phyloP scores from a whole-genome alignment of 2,797 vertebrate genomes.

The Chiloscyllium punctatum region DNA sequence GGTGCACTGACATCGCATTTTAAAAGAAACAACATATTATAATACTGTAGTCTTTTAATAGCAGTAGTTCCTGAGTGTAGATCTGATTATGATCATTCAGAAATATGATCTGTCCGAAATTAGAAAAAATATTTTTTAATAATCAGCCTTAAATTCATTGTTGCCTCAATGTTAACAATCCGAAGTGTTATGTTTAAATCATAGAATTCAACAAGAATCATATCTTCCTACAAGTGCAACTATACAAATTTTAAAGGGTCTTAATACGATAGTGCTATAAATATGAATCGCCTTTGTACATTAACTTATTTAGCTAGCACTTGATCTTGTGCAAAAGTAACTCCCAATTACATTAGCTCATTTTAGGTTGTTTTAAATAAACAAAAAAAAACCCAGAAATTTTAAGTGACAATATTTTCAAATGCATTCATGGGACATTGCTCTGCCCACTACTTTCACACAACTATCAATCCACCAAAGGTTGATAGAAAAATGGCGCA shows the following conservation, averaged over 20 bases:
- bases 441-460: neutral
- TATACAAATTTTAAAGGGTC: neutral
- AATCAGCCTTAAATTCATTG: constrained; percentile 20
- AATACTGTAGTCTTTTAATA: neutral
- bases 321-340: neutral
- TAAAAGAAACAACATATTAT: constrained; percentile 5
- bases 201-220: neutral
- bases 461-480: neutral
- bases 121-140: constrained; percentile 33
- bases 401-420: neutral
- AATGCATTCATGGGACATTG: neutral
- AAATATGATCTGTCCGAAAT: neutral
- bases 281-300: neutral
- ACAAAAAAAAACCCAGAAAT: neutral
- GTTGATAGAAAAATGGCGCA: neutral
- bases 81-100: neutral
- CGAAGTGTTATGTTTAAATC: neutral
- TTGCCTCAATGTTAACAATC: constrained; percentile 6
- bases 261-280: neutral
- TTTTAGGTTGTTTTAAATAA: neutral
- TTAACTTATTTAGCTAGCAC: neutral
- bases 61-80: neutral
- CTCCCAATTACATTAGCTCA: neutral
- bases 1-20: constrained; percentile 12
- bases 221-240: neutral